phyloP scores from a whole-genome alignment of 2,113 vertebrate species.

The Ailuropoda melanoleuca region DNA sequence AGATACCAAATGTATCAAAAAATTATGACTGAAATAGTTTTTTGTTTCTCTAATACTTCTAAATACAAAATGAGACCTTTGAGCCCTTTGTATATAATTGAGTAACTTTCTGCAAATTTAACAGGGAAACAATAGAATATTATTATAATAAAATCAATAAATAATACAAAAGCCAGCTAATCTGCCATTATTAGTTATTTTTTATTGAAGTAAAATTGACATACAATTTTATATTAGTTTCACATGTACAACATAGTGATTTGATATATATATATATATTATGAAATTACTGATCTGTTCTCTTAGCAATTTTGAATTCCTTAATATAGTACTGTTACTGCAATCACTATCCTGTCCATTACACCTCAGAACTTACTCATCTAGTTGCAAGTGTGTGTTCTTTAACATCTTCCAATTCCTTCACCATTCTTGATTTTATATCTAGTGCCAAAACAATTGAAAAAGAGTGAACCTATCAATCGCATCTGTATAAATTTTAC shows the following conservation, averaged over 20 bases:
- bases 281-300: not conserved
- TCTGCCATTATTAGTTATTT: not conserved
- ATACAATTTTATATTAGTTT: not conserved
- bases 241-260: not conserved
- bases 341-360: not conserved
- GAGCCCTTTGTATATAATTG: not conserved
- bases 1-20: not conserved
- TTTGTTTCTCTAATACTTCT: not conserved
- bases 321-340: not conserved
- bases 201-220: not conserved
- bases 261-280: not conserved
- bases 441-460: not conserved
- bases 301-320: not conserved
- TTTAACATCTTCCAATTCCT: not conserved
- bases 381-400: not conserved
- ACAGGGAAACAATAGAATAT: not conserved
- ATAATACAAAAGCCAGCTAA: not conserved
- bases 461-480: not conserved
- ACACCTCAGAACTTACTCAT: not conserved
- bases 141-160: not conserved
- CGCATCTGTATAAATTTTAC: not conserved
- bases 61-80: not conserved
- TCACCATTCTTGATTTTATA: not conserved
- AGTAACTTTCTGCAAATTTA: not conserved
- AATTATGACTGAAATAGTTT: not conserved